phyloP scores from a whole-genome alignment of 1,140 invertebrate genomes.

The Aricia agestis region DNA sequence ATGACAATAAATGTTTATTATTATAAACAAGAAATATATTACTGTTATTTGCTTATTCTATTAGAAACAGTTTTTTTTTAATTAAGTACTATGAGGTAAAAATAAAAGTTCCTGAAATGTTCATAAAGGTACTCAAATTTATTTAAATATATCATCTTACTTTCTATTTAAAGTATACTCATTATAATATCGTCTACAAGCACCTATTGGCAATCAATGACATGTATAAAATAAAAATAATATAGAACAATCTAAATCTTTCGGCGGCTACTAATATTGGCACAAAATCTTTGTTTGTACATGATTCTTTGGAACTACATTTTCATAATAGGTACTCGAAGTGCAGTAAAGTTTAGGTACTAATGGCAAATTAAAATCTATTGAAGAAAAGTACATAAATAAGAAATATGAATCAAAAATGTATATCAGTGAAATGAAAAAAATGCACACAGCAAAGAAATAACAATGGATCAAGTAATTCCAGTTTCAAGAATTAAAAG shows the following conservation, averaged over 20 bases:
- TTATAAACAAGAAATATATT: too few relatives aligned
- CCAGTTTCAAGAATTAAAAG: too few relatives aligned
- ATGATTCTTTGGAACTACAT: slow-evolving; percentile 19
- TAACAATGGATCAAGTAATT: too few relatives aligned
- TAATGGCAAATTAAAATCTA: neutral
- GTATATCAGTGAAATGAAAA: too few relatives aligned
- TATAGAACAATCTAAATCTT: slow-evolving; percentile 13
- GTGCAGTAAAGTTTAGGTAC: neutral
- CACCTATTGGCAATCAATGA: slow-evolving; percentile 16
- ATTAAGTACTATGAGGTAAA: neutral
- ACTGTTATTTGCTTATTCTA: neutral
- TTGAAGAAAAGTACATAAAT: neutral
- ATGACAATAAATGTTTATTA: neutral
- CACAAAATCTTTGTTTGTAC: slow-evolving; percentile 21
- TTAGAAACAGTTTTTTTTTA: neutral
- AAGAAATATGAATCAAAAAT: neutral
- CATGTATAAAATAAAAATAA: slow-evolving; percentile 14
- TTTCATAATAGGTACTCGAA: neutral
- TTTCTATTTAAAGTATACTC: slow-evolving; percentile 8
- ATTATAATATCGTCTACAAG: slow-evolving; percentile 7
- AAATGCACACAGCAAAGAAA: too few relatives aligned
- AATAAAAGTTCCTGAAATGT: neutral
- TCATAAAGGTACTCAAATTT: neutral
- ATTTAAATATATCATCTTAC: slow-evolving; percentile 2
- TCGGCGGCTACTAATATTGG: slow-evolving; percentile 19